phyloP scores from a whole-genome alignment of 2,888 invertebrate species.

The Alloscopus bannaensis region DNA sequence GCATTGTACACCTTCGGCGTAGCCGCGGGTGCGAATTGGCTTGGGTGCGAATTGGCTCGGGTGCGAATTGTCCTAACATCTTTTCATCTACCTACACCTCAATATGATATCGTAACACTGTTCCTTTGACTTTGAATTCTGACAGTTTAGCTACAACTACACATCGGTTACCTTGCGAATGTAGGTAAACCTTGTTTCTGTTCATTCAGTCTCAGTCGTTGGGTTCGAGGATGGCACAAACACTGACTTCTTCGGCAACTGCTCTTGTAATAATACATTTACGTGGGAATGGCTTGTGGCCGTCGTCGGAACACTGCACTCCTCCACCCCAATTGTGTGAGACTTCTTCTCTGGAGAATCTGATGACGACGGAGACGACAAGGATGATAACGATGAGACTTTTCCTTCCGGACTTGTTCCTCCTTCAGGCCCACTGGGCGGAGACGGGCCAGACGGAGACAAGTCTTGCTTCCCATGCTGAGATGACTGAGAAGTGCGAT shows the following conservation, averaged over 20 bases:
- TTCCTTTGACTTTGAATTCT: no score
- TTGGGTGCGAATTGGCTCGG: no score
- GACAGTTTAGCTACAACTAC: no score
- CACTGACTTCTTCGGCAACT: constrained; percentile 14
- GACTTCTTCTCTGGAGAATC: background rate
- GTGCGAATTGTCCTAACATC: no score
- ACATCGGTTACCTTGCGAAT: no score
- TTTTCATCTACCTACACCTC: no score
- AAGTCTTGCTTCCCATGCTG: no score
- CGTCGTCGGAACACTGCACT: background rate
- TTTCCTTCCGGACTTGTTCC: background rate
- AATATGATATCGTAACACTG: no score
- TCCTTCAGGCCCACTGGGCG: background rate
- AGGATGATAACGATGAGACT: background rate
- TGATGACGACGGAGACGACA: background rate
- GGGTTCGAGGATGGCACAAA: constrained; percentile 22
- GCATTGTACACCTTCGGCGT: no score
- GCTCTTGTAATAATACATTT: constrained; percentile 14
- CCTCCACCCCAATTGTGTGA: background rate
- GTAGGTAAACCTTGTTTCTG: no score
- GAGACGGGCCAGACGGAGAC: background rate
- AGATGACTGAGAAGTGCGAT: background rate
- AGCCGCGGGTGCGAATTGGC: no score
- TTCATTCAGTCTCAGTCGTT: constrained; percentile 21
- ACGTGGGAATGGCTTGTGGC: background rate